These are phyloP conservation scores for Stramonita haemastoma DNA, from an alignment of 2,888 invertebrate genomes.

Conservation along the genomic window DNA sequence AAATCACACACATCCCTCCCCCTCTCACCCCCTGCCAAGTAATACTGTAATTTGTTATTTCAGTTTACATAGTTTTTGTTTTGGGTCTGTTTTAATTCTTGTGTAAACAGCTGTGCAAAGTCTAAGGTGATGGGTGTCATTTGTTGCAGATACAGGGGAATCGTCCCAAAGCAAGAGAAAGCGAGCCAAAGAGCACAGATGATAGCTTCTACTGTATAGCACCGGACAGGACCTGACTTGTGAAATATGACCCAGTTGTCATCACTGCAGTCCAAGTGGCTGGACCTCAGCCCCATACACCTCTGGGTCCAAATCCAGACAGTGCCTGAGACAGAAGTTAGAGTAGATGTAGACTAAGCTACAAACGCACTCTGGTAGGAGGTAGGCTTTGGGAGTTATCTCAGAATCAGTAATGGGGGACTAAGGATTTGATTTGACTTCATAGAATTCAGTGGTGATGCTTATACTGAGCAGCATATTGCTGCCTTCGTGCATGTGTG, in stretches of 20 bases:
- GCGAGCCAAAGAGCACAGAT: conserved; percentile 40
- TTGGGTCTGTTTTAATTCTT: too few relatives aligned
- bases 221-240: background rate
- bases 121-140: background rate
- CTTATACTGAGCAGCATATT: background rate
- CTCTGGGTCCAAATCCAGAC: background rate
- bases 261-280: background rate
- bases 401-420: conserved; percentile 4
- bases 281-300: background rate
- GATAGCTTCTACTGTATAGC: background rate
- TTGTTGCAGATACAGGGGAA: conserved; percentile 30
- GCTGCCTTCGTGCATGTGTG: background rate
- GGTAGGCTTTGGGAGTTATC: background rate
- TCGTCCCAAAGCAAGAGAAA: conserved; percentile 22
- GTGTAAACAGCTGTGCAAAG: background rate
- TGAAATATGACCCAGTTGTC: too few relatives aligned
- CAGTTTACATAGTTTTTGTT: too few relatives aligned
- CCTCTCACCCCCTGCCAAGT: too few relatives aligned
- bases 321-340: conserved; percentile 11
- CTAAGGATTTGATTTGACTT: background rate
- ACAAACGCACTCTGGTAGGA: background rate
- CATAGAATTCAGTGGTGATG: background rate
- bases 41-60: too few relatives aligned
- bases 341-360: background rate
- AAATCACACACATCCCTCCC: too few relatives aligned